phyloP scores from a whole-genome alignment of 1,140 invertebrate genomes.

The Mactra quadrangularis region DNA sequence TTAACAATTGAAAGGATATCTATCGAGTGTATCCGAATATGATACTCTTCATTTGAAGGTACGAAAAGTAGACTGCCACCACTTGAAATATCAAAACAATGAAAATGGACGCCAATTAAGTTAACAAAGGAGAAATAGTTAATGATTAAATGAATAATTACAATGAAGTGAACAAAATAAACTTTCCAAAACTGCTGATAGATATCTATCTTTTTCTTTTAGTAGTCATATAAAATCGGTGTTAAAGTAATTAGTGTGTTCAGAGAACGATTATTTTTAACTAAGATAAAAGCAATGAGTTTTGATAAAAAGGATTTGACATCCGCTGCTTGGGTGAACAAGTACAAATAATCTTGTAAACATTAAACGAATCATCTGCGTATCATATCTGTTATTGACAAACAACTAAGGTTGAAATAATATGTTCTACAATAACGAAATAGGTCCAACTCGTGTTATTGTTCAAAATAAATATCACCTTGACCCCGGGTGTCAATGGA shows the following conservation, averaged over 20 bases:
- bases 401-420: too few species aligned
- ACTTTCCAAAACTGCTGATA: constrained; percentile 40
- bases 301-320: constrained; percentile 14
- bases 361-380: too few species aligned
- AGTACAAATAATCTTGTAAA: not conserved
- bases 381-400: too few species aligned
- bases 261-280: too few species aligned
- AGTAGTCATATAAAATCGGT: too few species aligned
- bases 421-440: too few species aligned
- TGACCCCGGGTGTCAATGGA: too few species aligned
- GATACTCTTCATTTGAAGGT: constrained; percentile 40
- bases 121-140: constrained; percentile 28
- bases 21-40: constrained; percentile 37
- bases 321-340: constrained; percentile 17
- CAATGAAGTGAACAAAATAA: constrained; percentile 13
- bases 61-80: constrained; percentile 22
- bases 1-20: constrained; percentile 56
- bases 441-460: too few species aligned
- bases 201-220: constrained; percentile 13
- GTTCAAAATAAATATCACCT: too few species aligned
- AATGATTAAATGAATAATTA: constrained; percentile 52
- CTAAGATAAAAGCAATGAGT: not conserved
- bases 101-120: constrained; percentile 16
- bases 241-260: too few species aligned
- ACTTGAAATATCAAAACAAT: constrained; percentile 21